phyloP scores from a whole-genome alignment of 1,140 invertebrate genomes.

The Limonius californicus region DNA sequence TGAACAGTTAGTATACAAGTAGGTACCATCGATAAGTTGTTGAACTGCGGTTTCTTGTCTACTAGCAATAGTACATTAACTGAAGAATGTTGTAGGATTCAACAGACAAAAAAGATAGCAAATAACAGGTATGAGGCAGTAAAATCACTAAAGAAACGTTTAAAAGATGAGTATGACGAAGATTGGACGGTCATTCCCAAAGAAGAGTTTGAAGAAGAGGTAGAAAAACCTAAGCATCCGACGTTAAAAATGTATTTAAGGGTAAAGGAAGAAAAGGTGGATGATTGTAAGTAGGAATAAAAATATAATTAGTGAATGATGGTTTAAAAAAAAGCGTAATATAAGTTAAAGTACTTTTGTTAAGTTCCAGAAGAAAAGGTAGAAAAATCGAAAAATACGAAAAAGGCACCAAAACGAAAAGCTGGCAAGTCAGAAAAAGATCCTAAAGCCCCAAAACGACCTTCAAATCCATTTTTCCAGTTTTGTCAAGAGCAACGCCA shows the following conservation, averaged over 20 bases:
- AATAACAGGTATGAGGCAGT: constrained; percentile 55
- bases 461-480: constrained; percentile 76
- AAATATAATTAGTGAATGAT: no score
- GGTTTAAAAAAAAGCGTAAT: no score
- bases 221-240: not conserved
- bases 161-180: constrained; percentile 42
- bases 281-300: no score
- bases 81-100: constrained; percentile 48
- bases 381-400: constrained; percentile 35
- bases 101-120: constrained; percentile 57
- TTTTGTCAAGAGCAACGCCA: constrained; percentile 75
- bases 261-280: no score
- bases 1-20: constrained; percentile 61
- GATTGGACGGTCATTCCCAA: constrained; percentile 44
- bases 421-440: constrained; percentile 57
- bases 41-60: not conserved
- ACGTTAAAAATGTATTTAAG: not conserved
- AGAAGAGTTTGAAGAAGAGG: constrained; percentile 25
- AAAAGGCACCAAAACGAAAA: constrained; percentile 52
- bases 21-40: not conserved
- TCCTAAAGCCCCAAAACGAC: constrained; percentile 73
- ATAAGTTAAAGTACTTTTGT: no score
- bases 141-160: constrained; percentile 50
- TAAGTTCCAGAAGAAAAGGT: not conserved
- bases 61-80: not conserved